phyloP scores from a whole-genome alignment of 2,113 vertebrate genomes.

The Clarias macrocephalus region DNA sequence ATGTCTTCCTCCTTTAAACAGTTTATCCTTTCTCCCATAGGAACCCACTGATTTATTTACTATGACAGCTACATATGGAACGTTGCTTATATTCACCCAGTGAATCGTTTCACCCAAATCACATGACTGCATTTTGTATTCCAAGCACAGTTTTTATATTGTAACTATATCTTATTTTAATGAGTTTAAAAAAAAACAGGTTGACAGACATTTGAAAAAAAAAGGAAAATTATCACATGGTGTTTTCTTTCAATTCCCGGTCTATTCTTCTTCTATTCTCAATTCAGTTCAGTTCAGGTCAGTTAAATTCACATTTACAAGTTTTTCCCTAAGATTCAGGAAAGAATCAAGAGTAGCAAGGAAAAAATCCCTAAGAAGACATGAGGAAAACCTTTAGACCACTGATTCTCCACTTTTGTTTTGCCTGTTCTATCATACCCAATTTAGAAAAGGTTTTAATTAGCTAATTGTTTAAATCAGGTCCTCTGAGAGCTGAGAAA shows the following conservation, averaged over 20 bases:
- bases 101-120: neutral
- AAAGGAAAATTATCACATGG: neutral
- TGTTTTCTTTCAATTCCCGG: neutral
- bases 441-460: too few relatives aligned
- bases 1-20: neutral
- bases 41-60: neutral
- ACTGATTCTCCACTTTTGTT: too few relatives aligned
- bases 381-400: too few relatives aligned
- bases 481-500: too few relatives aligned
- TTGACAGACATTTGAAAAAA: neutral
- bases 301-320: too few relatives aligned
- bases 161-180: neutral
- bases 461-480: too few relatives aligned
- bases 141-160: neutral
- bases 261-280: too few relatives aligned
- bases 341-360: too few relatives aligned
- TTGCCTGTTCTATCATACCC: too few relatives aligned
- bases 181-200: neutral
- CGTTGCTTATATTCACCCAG: neutral
- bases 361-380: too few relatives aligned
- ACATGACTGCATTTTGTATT: neutral
- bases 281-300: too few relatives aligned
- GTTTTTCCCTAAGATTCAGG: too few relatives aligned
- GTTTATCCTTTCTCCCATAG: conserved; percentile 1
- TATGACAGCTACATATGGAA: neutral